Evolutionary conservation across 2,113 vertebrate genomes (phyloP).

Genomic region (Ageneiosus marmoratus): DNA sequence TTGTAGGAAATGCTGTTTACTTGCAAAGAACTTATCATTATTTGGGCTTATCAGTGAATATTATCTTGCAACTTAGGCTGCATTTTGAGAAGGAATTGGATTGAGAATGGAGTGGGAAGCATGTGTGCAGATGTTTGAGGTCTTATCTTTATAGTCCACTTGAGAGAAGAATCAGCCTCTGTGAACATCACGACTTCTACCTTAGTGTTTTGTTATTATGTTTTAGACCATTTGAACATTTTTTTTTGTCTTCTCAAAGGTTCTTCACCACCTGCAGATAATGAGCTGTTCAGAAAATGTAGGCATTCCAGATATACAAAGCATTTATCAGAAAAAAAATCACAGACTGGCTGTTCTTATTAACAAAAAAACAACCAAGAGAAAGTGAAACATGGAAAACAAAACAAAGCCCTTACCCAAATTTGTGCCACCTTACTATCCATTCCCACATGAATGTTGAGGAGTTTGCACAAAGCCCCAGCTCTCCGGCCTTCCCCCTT

Average conservation of each 20-base stretch:
- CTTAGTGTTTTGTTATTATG: slow-evolving; percentile 56
- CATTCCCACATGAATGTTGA: slow-evolving; percentile 38
- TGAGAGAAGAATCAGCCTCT: slow-evolving; percentile 81
- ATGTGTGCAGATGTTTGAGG: slow-evolving; percentile 81
- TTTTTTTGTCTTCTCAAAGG: neutral
- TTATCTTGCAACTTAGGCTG: slow-evolving; percentile 49
- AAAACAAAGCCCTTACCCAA: neutral
- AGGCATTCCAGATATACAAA: neutral
- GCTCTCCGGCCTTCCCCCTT: slow-evolving; percentile 43
- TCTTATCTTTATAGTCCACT: slow-evolving; percentile 80
- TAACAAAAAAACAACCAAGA: neutral
- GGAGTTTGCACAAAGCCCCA: slow-evolving; percentile 37
- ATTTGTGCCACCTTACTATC: slow-evolving; percentile 21
- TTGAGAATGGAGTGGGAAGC: slow-evolving; percentile 54
- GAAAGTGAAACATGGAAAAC: slow-evolving; percentile 8
- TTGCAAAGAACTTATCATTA: slow-evolving; percentile 76
- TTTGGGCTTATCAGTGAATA: slow-evolving; percentile 73
- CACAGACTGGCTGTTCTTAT: neutral
- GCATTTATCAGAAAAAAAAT: neutral
- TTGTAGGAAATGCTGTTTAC: slow-evolving; percentile 72
- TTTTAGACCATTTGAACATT: neutral
- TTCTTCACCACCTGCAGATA: neutral
- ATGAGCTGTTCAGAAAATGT: neutral
- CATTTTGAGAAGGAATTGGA: slow-evolving; percentile 26
- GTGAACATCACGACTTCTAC: slow-evolving; percentile 91